Percentiles rank a stretch among this genome's conserved stretches.
Evolutionary conservation across 1,140 invertebrate genomes (phyloP).

Genomic region (Aphidius ervi): DNA sequence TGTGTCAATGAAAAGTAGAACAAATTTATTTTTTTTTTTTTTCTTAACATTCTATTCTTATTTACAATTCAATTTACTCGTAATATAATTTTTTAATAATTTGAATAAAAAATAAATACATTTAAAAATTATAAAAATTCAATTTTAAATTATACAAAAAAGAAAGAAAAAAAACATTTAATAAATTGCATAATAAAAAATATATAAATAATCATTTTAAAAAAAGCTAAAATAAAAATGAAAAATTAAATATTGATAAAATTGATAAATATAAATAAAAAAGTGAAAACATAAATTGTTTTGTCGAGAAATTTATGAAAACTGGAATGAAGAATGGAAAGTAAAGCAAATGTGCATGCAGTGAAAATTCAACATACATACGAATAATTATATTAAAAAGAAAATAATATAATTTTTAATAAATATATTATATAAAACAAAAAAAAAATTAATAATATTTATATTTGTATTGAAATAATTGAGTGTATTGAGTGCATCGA

Average conservation of each 20-base stretch:
- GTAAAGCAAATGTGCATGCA: conserved; percentile 15
- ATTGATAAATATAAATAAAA: background rate
- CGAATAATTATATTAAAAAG: too few species aligned
- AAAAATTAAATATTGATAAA: conserved; percentile 9
- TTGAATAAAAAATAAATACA: background rate
- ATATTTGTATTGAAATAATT: too few species aligned
- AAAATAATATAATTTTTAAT: too few species aligned
- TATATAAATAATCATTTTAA: background rate
- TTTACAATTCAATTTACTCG: too few species aligned
- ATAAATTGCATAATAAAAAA: background rate
- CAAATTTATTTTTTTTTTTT: too few species aligned
- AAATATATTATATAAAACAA: too few species aligned
- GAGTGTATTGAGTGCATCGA: conserved; percentile 10
- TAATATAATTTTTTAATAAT: too few species aligned
- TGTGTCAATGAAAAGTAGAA: too few species aligned
- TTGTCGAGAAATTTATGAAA: background rate
- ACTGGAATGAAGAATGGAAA: conserved; percentile 16
- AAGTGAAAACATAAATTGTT: background rate
- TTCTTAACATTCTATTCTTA: too few species aligned
- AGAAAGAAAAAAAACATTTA: too few species aligned
- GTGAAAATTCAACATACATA: conserved; percentile 23
- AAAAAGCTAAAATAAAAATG: conserved; percentile 7
- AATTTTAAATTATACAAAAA: background rate
- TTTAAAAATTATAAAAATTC: background rate
- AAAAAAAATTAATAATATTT: too few species aligned